Percentiles rank a stretch among this genome's conserved stretches.
phyloP scores from a whole-genome alignment of 1,140 invertebrate species.

The Drosophila lini region DNA sequence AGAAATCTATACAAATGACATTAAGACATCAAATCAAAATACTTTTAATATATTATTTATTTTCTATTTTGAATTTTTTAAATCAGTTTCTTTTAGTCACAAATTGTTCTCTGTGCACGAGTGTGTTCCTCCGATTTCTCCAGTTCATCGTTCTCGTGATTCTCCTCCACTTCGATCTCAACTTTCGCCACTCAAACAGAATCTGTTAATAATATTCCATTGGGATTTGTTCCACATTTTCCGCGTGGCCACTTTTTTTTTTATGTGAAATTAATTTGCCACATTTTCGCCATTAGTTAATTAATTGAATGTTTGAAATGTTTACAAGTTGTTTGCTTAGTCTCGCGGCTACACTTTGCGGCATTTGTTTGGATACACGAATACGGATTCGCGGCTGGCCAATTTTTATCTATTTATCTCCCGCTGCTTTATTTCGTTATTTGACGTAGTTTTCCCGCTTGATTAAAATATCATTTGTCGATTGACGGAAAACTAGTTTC shows the following conservation, averaged over 20 bases:
- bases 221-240: constrained; percentile 33
- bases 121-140: constrained; percentile 13
- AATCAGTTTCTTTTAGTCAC: background rate
- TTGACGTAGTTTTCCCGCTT: constrained; percentile 76
- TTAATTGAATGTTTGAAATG: constrained; percentile 75
- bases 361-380: constrained; percentile 38
- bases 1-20: background rate
- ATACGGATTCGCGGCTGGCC: constrained; percentile 15
- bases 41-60: background rate
- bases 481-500: constrained; percentile 36
- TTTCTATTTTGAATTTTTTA: background rate
- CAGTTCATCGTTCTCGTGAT: constrained; percentile 3
- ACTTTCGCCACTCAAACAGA: constrained; percentile 37
- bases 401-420: constrained; percentile 83
- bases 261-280: constrained; percentile 78
- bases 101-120: background rate
- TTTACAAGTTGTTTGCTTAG: constrained; percentile 62
- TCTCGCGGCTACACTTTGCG: constrained; percentile 22
- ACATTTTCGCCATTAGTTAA: constrained; percentile 75
- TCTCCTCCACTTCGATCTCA: constrained; percentile 48
- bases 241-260: constrained; percentile 49
- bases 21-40: background rate
- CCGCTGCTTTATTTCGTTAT: constrained; percentile 78
- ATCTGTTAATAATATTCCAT: constrained; percentile 60
- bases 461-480: constrained; percentile 73